Evolutionary conservation across 2,797 vertebrate species (phyloP).

Genomic region (Euphonia xanthogaster): DNA sequence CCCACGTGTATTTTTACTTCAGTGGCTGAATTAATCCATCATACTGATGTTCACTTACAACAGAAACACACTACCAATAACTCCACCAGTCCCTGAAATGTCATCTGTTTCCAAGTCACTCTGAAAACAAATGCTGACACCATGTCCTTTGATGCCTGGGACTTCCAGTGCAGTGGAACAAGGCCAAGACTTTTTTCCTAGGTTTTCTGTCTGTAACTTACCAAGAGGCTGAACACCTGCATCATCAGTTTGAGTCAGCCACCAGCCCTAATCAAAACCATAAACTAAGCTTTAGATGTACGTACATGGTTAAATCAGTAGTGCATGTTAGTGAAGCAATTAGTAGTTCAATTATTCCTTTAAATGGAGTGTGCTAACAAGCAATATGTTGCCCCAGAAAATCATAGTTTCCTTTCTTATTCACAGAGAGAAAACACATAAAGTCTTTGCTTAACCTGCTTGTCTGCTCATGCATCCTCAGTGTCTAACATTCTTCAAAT

Average conservation of each 20-base stretch:
- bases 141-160: neutral
- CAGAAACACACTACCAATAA: neutral
- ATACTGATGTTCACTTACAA: neutral
- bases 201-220: neutral
- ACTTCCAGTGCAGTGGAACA: neutral
- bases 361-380: neutral
- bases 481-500: neutral
- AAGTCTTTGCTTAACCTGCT: neutral
- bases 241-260: neutral
- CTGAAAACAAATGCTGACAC: neutral
- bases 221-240: neutral
- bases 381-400: neutral
- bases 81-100: neutral
- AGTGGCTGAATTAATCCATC: constrained; percentile 16
- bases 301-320: neutral
- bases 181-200: neutral
- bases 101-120: neutral
- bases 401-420: neutral
- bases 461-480: neutral
- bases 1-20: neutral
- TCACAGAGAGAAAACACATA: neutral
- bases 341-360: neutral
- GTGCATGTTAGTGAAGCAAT: neutral
- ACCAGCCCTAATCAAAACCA: neutral
- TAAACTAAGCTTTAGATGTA: neutral